Percentiles rank a stretch among this genome's conserved stretches.
Evolutionary conservation across 2,797 vertebrate species (phyloP).

Genomic region (Lerista edwardsae): DNA sequence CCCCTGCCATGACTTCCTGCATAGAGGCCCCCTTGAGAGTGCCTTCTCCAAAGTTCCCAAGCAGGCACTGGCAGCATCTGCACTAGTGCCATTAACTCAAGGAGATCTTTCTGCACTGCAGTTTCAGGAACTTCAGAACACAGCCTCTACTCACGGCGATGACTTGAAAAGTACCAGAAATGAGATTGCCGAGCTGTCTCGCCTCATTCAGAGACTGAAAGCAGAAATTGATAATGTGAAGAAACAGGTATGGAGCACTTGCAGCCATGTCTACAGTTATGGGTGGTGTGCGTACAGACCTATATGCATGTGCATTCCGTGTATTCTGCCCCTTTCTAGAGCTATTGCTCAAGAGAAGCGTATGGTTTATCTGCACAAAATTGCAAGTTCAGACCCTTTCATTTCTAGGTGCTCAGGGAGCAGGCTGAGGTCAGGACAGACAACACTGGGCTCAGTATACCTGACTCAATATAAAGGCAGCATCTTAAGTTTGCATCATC

Average conservation of each 20-base stretch:
- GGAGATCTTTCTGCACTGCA: conserved; percentile 1
- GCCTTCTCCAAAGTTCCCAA: background rate
- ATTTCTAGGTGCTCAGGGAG: background rate
- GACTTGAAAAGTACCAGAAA: conserved; percentile 71
- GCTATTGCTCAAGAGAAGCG: background rate
- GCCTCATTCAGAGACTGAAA: conserved; percentile 84
- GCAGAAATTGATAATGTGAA: conserved; percentile 83
- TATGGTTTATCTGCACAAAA: background rate
- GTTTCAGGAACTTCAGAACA: conserved; percentile 52
- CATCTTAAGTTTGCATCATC: too few species aligned
- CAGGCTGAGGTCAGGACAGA: too few species aligned
- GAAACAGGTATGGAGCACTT: conserved; percentile 77
- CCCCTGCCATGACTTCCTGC: background rate
- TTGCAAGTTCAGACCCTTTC: background rate
- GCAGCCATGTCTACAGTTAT: background rate
- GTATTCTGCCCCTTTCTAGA: background rate
- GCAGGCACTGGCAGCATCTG: background rate
- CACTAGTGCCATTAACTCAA: background rate
- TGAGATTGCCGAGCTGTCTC: conserved; percentile 83
- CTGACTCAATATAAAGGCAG: too few species aligned
- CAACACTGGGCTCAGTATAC: too few species aligned
- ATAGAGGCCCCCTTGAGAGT: background rate
- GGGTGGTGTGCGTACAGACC: background rate
- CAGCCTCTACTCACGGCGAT: conserved; percentile 39
- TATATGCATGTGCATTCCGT: background rate